Base-by-base conservation (phyloP, 2,797 vertebrate genomes). In the Phrynocephalus guinanensis region DNA sequence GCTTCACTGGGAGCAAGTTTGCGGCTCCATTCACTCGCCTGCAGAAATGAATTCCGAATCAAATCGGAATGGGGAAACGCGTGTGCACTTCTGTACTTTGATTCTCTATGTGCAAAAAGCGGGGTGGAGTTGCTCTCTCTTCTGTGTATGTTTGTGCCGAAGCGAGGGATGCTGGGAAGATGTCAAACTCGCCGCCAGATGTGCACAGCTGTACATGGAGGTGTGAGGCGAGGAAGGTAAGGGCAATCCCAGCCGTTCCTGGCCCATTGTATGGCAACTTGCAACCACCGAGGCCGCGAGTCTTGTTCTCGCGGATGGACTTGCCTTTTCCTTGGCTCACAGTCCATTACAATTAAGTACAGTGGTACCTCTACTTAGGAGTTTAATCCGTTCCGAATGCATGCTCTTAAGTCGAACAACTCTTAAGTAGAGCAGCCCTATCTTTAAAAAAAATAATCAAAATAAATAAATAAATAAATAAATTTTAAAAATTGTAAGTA, bases 31-130 rank as follows among this genome's bases (percentile, higher is more conserved):
- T 67, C 28, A 22, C 44, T 68, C 52, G 60, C 13, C 6, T 3
- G 11, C n/a, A 50, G 28, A 6, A 18, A 28, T 2, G 28, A 56
- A 30, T 33, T 5, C 5, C 16, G 5, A 76, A 60, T 63, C 20
- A 18, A n/a, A 48, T 1, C 1, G 7, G 38, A n/a, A 66, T 1
- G 9, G n/a, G 28, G 5, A 5, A 5, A 18, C 1, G 15, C 1
- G 15, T 70, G 9, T 56, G 20, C 50, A 15, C 56, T 15, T 86
- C 85, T 86, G 15, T 2, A 0, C 1, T 81, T 4, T 30, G 44
- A 38, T 11, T 44, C 78, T 86, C 78, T 86, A 48, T 28, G 78
- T 30, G 26, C 78, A 48, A 73, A 56, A 6, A 44, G 38, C 38
- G 16, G 26, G 24, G 18, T 6, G 5, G 18, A 5, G 3, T 9